These are phyloP conservation scores for Nibea albiflora DNA, from an alignment of 2,113 vertebrate species.

Conservation along the genomic window DNA sequence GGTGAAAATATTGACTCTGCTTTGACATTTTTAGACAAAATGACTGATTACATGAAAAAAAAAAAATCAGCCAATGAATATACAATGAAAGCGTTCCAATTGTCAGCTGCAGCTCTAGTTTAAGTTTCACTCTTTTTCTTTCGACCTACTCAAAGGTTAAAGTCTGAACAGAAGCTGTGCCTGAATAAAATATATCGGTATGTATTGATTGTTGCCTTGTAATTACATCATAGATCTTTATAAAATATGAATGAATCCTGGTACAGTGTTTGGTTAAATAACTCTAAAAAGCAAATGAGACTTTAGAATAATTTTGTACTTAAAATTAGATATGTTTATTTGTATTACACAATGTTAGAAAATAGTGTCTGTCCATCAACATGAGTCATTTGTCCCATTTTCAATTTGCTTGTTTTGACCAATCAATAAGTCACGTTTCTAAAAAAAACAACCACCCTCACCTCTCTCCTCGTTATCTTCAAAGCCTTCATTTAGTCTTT, in stretches of 20 bases:
- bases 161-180: background rate
- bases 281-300: no score
- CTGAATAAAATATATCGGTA: background rate
- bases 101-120: no score
- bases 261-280: no score
- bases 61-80: no score
- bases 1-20: no score
- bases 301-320: no score
- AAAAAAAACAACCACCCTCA: constrained; percentile 54
- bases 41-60: no score
- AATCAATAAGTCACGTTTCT: background rate
- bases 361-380: no score
- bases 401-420: background rate
- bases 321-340: background rate
- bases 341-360: background rate
- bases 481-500: constrained; percentile 84
- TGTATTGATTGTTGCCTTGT: background rate
- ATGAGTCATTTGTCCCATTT: background rate
- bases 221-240: background rate
- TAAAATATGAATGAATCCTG: background rate
- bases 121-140: no score
- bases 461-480: constrained; percentile 86
- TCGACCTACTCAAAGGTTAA: no score
- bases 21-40: no score
- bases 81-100: no score